Evolutionary conservation across 2,113 vertebrate genomes (phyloP), one percentile per base, ranked within the genome.

Genomic region (Nibea albiflora): DNA sequence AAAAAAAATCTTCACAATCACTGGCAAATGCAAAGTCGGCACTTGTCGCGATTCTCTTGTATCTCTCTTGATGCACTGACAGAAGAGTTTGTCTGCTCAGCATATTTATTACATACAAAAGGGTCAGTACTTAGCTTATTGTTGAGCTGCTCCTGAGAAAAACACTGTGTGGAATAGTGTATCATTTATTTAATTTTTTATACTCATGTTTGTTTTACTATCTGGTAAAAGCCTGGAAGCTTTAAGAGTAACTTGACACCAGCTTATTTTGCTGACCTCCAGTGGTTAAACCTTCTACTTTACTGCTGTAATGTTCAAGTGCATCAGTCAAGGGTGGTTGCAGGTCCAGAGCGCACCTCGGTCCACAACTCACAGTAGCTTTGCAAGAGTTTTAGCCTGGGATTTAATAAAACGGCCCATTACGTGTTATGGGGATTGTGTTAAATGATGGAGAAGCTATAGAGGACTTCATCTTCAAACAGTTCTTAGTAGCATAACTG

Each of bases 81-180:
- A 42, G 46, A 50, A 44, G 28, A 53, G 19, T 64, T 16, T 76
- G 16, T 49, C 42, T 11, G 57, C 70, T 69, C 80, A 62, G 70
- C 76, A 63, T 35, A 35, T 63, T 73, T 64, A 19, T 62, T 53
- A 7, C 14, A 44, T 15, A 35, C 14, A 6, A 62, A 46, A 20
- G 42, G 44, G 60, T 53, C 72, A 49, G 54, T 11, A 14, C 56
- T 68, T 35, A 0, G 57, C 35, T 54, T 50, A 16, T 73, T 73
- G 44, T 80, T 58, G 50, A 57, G 20, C 61, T 24, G 20, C 60
- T 63, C 5, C 35, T 62, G 2, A 49, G 52, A 64, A 26, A 53
- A 63, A 54, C 16, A 46, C 24, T 12, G 24, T 47, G 17, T 57
- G 39, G 49, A 66, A 52, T 16, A 14, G 17, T 4, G 3, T 58